Percentiles rank a stretch among this genome's conserved stretches.
phyloP scores from a whole-genome alignment of 2,797 vertebrate species.

The Tadarida brasiliensis region DNA sequence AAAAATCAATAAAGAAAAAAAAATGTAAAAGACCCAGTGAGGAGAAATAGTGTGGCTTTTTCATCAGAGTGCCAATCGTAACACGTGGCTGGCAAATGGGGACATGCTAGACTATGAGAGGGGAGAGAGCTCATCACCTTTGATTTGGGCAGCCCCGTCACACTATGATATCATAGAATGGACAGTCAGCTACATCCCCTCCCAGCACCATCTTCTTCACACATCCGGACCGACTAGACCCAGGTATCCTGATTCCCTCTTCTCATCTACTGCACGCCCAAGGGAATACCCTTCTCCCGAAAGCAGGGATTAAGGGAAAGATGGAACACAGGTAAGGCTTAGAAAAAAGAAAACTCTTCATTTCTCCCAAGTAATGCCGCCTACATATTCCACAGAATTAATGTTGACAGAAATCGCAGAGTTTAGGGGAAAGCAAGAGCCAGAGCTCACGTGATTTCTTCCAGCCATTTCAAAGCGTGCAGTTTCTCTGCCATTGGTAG shows the following conservation, averaged over 20 bases:
- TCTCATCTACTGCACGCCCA: not conserved
- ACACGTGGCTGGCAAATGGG: accelerated
- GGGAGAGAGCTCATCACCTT: not conserved
- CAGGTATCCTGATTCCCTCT: not conserved
- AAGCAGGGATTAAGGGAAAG: not conserved
- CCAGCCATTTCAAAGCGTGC: slow-evolving; percentile 71
- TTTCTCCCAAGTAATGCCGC: slow-evolving; percentile 64
- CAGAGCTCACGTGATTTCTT: slow-evolving; percentile 56
- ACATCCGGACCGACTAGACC: not conserved
- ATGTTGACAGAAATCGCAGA: slow-evolving; percentile 72
- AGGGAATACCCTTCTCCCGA: not conserved
- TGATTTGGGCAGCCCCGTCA: not conserved
- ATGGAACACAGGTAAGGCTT: not conserved
- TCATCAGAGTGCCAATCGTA: not conserved
- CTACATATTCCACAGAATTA: slow-evolving; percentile 71
- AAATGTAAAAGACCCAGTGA: not conserved
- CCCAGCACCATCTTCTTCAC: not conserved
- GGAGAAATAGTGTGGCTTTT: not conserved
- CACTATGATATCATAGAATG: not conserved
- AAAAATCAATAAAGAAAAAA: too few species aligned
- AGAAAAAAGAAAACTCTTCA: slow-evolving; percentile 41
- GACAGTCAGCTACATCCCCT: not conserved
- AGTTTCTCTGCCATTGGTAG: slow-evolving; percentile 77
- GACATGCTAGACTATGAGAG: too few species aligned
- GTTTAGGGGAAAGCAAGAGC: slow-evolving; percentile 58